Evolutionary conservation across 2,888 invertebrate species (phyloP).

Genomic region (Leucophenga montana): DNA sequence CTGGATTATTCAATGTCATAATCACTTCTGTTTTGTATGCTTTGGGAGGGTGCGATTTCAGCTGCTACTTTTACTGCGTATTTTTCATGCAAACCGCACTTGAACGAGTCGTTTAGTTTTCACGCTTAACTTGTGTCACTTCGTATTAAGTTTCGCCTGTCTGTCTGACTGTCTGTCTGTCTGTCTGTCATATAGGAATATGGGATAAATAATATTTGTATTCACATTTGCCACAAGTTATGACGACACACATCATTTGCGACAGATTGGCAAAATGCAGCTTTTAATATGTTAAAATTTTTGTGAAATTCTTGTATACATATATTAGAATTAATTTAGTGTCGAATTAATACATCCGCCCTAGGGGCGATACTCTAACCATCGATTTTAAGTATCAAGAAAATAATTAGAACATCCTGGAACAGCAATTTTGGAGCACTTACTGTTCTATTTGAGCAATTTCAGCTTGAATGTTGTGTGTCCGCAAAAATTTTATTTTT

Average conservation of each 20-base stretch:
- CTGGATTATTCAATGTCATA: constrained; percentile 39
- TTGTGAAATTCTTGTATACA: not conserved
- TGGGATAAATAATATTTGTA: constrained; percentile 31
- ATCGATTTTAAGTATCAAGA: too few relatives aligned
- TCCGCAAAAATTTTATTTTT: too few relatives aligned
- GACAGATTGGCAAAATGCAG: constrained; percentile 43
- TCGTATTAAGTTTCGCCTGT: constrained; percentile 50
- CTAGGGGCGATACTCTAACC: too few relatives aligned
- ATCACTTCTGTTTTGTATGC: constrained; percentile 21
- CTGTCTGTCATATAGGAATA: not conserved
- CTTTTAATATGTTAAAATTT: not conserved
- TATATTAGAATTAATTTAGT: not conserved
- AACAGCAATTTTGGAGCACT: too few relatives aligned
- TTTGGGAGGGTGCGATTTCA: constrained; percentile 20
- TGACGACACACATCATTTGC: constrained; percentile 58
- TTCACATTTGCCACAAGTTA: constrained; percentile 60
- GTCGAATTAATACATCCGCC: not conserved
- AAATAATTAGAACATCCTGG: too few relatives aligned
- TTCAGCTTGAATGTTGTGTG: too few relatives aligned
- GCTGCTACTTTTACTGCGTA: not conserved
- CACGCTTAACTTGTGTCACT: constrained; percentile 50
- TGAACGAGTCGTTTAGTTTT: constrained; percentile 45
- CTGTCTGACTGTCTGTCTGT: constrained; percentile 27
- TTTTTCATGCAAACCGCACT: not conserved
- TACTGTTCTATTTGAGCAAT: too few relatives aligned